A percentile compares a stretch with the other conserved stretches of the same genome.
phyloP scores from a whole-genome alignment of 1,140 invertebrate species.

The Palaemon carinicauda region DNA sequence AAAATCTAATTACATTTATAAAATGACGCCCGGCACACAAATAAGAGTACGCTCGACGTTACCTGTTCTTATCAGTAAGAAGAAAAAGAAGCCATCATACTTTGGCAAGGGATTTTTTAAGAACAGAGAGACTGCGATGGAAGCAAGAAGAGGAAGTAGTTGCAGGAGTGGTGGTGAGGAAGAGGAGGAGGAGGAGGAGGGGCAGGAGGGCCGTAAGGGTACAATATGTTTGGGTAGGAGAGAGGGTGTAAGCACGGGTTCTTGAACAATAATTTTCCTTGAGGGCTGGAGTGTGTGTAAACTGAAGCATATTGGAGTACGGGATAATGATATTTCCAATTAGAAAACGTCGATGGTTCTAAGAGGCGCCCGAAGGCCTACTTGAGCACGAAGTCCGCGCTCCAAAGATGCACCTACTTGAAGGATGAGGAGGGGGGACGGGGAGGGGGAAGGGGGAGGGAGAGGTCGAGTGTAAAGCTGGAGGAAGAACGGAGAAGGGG shows the following conservation, averaged over 20 bases:
- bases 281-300: constrained; percentile 6
- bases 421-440: not conserved
- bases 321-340: constrained; percentile 50
- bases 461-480: not conserved
- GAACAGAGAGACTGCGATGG: not conserved
- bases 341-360: constrained; percentile 23
- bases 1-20: too few relatives aligned
- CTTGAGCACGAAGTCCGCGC: constrained; percentile 31
- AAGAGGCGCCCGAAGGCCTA: constrained; percentile 4
- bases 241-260: not conserved
- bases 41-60: too few relatives aligned
- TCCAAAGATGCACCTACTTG: not conserved
- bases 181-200: not conserved
- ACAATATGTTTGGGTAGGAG: not conserved
- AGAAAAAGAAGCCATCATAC: too few relatives aligned
- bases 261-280: constrained; percentile 26
- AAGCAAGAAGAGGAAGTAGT: not conserved
- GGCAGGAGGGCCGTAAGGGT: not conserved
- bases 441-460: not conserved
- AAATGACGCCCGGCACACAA: too few relatives aligned
- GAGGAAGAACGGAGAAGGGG: not conserved
- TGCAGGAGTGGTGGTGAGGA: not conserved
- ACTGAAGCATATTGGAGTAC: constrained; percentile 33
- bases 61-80: too few relatives aligned
- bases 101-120: not conserved